Base-by-base conservation (phyloP, 2,888 invertebrate species). In the Siphlonurus alternatus region DNA sequence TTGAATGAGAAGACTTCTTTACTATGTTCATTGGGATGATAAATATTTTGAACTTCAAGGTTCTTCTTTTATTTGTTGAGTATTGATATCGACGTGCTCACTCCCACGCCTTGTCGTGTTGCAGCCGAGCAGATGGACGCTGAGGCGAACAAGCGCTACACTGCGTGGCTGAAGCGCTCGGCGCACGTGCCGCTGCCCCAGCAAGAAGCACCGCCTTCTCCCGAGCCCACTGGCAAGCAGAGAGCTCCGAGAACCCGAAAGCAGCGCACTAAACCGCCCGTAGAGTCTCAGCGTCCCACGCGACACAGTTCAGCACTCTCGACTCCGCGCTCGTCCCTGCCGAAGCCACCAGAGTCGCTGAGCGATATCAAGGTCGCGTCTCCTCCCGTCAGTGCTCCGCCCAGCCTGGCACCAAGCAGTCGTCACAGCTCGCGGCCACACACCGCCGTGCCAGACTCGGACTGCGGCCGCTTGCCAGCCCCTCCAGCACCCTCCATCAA, bases 261-360 rank as follows among this genome's bases (percentile, higher is more conserved):
- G 24, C 10, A 23, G 15, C 15, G 38, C 25, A 24, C 23, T 20
- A 24, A 25, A 19, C 25, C 2, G 60, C 15, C 2, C 23, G 1
- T 7, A 2, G 60, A 2, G 2, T 5, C 1, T 24, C 24, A 51
- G 54, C 22, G 38, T 15, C 38, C 38, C 15, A 38, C 38, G 5
- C 38, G 38, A 15, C 38, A 38, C 5, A 10, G 38, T 38, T 38
- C 38, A 38, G 38, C 38, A 38, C 7, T 15, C 38, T 38, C 38
- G 7, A 53, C 61, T n/a, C 64, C 64, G 24, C 23, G 53, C n/a
- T 25, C 61, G 18, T 53, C 61, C 7, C 61, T 25, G 2, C 24
- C 64, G 53, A 64, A 61, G 10, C 64, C 64, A 2, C 64, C 64
- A n/a, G 61, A 63, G 23, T 51, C 61, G 1, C 64, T 61, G 23